Evolutionary conservation across 2,888 invertebrate genomes (phyloP).

Genomic region (Leptinotarsa peninsularis): DNA sequence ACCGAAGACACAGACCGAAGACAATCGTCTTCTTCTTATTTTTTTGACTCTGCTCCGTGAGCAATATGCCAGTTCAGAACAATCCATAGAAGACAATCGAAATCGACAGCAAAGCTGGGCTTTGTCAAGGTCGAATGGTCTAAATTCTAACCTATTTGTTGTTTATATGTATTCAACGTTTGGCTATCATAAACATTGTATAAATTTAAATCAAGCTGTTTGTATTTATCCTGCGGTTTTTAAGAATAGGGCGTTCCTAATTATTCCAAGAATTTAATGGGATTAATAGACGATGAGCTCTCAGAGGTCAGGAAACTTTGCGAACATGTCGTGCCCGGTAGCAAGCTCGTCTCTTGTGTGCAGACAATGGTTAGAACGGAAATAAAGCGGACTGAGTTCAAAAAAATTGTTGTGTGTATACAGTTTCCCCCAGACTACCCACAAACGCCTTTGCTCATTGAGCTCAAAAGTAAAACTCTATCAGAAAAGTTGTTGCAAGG

Average conservation of each 20-base stretch:
- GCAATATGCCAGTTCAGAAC: too few species aligned
- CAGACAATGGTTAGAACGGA: constrained; percentile 75
- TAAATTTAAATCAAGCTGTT: neutral
- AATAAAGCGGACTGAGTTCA: constrained; percentile 74
- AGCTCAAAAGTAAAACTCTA: constrained; percentile 78
- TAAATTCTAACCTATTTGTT: neutral
- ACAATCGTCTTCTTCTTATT: too few species aligned
- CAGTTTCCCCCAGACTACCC: constrained; percentile 78
- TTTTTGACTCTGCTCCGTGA: too few species aligned
- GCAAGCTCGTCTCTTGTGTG: constrained; percentile 76
- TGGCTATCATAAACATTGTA: too few species aligned
- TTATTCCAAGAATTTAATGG: constrained; percentile 65
- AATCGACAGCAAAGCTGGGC: too few species aligned
- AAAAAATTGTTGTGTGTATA: constrained; percentile 73
- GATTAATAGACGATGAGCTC: constrained; percentile 76
- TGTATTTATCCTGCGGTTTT: neutral
- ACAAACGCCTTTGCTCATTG: constrained; percentile 70
- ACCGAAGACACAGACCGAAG: too few species aligned
- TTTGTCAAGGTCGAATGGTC: too few species aligned
- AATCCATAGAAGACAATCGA: too few species aligned
- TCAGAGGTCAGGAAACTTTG: constrained; percentile 74
- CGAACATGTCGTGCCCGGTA: constrained; percentile 72
- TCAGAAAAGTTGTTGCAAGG: constrained; percentile 74
- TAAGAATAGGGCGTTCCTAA: neutral
- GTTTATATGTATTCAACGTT: neutral